Percentiles rank a stretch among this genome's conserved stretches.
These are phyloP conservation scores for Oreochromis niloticus DNA, from an alignment of 2,113 vertebrate species.

Conservation along the genomic window DNA sequence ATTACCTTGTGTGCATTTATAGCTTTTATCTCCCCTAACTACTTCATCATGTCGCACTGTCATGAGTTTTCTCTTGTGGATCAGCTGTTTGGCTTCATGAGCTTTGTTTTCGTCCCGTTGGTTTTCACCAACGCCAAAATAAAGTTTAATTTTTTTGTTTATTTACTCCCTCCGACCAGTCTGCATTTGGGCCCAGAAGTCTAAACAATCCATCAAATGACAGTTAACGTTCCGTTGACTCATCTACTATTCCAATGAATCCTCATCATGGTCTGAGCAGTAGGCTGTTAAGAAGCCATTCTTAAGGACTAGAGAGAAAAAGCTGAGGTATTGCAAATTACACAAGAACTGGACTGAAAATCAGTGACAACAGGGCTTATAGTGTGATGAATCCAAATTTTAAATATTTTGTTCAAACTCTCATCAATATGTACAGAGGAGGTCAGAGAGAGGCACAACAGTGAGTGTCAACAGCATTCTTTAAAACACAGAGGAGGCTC, in stretches of 20 bases:
- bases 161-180: background rate
- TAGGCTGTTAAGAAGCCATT: background rate
- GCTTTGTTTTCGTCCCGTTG: background rate
- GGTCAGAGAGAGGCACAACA: background rate
- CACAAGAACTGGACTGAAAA: background rate
- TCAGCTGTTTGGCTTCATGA: background rate
- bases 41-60: accelerated
- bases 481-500: background rate
- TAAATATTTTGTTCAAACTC: background rate
- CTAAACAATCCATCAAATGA: background rate
- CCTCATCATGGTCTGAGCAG: background rate
- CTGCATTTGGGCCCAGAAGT: accelerated
- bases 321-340: background rate
- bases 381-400: background rate
- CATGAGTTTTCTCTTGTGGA: background rate
- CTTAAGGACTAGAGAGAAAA: background rate
- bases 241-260: background rate
- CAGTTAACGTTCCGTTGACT: accelerated
- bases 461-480: background rate
- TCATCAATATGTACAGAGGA: background rate
- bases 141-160: accelerated
- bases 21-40: background rate
- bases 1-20: background rate
- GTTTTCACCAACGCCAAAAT: background rate
- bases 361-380: background rate